Conservation (phyloP, 2,113 vertebrate genomes). For the Willisornis vidua region DNA sequence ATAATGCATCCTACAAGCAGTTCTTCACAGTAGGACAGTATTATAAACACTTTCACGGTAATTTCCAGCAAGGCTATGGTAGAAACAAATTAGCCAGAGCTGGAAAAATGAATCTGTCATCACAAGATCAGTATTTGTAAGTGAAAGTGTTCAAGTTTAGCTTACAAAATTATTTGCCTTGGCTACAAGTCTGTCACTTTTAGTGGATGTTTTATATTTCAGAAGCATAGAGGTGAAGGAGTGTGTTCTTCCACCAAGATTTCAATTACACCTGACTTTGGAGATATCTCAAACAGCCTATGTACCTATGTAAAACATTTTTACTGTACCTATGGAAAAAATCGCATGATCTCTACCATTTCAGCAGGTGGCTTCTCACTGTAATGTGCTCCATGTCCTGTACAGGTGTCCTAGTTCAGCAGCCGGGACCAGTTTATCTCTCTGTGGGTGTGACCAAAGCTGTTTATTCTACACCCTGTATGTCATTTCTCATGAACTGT, state of each 20-base stretch:
- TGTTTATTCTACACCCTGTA: too few relatives aligned
- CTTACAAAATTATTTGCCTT: constrained; percentile 38
- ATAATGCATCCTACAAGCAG: not conserved
- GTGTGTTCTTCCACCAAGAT: constrained; percentile 16
- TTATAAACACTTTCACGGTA: constrained; percentile 41
- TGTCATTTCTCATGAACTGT: too few relatives aligned
- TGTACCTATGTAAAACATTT: not conserved
- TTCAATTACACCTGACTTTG: constrained; percentile 17
- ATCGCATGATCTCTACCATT: not conserved
- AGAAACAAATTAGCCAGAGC: constrained; percentile 24
- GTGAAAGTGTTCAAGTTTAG: constrained; percentile 20
- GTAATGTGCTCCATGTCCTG: not conserved
- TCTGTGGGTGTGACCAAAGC: too few relatives aligned
- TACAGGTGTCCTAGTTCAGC: not conserved
- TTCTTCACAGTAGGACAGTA: not conserved
- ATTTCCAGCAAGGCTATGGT: constrained; percentile 29
- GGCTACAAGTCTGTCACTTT: constrained; percentile 32
- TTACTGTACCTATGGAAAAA: not conserved
- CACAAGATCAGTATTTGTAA: constrained; percentile 15
- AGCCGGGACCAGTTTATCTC: too few relatives aligned
- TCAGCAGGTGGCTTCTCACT: constrained; percentile 30
- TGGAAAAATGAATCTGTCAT: constrained; percentile 61
- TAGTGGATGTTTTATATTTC: constrained; percentile 31
- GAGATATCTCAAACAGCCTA: constrained; percentile 4
- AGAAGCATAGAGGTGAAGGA: not conserved